These are phyloP conservation scores for Lepidurus couesii DNA, from an alignment of 1,140 invertebrate species.

Conservation along the genomic window DNA sequence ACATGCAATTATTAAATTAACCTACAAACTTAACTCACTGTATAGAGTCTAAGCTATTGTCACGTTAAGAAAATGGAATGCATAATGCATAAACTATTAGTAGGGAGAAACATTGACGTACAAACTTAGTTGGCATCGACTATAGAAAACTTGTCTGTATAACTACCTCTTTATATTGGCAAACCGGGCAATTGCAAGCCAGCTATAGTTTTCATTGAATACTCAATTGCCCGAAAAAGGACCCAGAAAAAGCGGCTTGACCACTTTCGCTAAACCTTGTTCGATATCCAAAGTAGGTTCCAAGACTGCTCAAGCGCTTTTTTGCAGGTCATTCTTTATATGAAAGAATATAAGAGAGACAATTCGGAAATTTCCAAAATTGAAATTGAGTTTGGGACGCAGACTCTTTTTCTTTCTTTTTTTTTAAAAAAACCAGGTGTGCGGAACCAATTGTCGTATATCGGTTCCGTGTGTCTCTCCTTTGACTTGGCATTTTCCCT, in stretches of 20 bases:
- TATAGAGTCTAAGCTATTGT: too few relatives aligned
- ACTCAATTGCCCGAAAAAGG: background rate
- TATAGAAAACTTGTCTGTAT: too few relatives aligned
- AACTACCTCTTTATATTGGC: too few relatives aligned
- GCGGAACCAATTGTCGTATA: background rate
- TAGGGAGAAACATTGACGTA: too few relatives aligned
- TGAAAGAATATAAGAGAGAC: background rate
- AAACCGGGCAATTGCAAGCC: too few relatives aligned
- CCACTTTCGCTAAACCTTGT: slow-evolving; percentile 14
- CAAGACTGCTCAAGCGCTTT: background rate
- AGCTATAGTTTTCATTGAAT: too few relatives aligned
- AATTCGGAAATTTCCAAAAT: background rate
- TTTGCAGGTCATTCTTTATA: too few relatives aligned
- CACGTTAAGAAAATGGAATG: too few relatives aligned
- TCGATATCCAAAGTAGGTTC: slow-evolving; percentile 5
- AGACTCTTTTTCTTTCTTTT: background rate
- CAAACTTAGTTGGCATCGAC: too few relatives aligned
- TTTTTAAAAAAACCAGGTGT: slow-evolving; percentile 11
- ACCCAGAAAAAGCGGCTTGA: background rate
- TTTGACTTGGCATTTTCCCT: slow-evolving; percentile 6
- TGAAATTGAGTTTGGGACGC: background rate
- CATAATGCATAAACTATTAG: too few relatives aligned
- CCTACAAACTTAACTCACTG: too few relatives aligned
- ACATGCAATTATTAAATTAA: too few relatives aligned
- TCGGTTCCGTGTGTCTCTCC: background rate